Percentiles rank a stretch among this genome's conserved stretches.
Evolutionary conservation across 2,797 vertebrate genomes (phyloP).

Genomic region (Alca torda): DNA sequence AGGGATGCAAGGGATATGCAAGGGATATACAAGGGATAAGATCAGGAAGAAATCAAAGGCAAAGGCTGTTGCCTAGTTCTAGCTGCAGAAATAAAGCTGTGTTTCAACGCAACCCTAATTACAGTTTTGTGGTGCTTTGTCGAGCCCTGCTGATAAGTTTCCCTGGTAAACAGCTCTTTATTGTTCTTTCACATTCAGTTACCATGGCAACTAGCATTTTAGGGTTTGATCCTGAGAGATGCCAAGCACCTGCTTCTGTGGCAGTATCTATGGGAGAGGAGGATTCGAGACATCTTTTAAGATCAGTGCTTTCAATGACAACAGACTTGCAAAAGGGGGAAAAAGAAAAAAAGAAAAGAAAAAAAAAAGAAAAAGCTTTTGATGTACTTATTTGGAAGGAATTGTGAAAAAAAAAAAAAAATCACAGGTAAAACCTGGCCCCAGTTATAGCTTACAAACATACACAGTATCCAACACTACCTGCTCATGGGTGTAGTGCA

Average conservation of each 20-base stretch:
- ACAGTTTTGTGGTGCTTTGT: conserved; percentile 70
- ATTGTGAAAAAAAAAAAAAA: neutral
- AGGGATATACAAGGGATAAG: neutral
- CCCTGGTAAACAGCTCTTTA: conserved; percentile 76
- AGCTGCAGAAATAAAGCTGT: conserved; percentile 53
- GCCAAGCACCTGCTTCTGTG: conserved; percentile 59
- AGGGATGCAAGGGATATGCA: neutral
- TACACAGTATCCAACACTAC: neutral
- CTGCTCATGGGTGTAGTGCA: neutral
- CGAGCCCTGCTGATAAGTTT: conserved; percentile 73
- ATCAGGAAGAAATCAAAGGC: conserved; percentile 53
- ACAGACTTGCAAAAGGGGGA: neutral
- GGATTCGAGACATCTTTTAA: neutral
- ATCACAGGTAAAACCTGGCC: neutral
- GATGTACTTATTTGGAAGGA: neutral
- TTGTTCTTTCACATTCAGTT: conserved; percentile 78
- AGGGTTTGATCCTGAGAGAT: conserved; percentile 62
- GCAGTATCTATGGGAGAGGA: conserved; percentile 7
- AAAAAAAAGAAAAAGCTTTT: neutral
- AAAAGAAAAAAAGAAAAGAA: too few relatives aligned
- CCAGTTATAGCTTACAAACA: neutral
- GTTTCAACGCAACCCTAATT: conserved; percentile 67
- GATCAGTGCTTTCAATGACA: conserved; percentile 8
- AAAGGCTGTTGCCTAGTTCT: conserved; percentile 34
- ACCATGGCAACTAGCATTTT: conserved; percentile 73